Conservation (phyloP, 2,113 vertebrate genomes). For the Tachysurus fulvidraco region DNA sequence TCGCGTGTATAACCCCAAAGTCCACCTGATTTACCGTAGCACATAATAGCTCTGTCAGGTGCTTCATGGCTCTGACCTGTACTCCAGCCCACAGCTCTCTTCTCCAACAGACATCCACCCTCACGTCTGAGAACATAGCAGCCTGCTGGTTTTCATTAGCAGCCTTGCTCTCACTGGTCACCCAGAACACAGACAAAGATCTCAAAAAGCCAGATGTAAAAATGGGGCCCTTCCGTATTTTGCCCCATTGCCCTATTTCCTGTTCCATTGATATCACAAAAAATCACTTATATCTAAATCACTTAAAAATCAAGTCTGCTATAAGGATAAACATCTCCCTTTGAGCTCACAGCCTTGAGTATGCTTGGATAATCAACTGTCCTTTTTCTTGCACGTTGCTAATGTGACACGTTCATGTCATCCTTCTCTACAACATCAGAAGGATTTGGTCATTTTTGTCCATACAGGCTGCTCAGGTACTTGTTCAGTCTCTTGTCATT, state of each 20-base stretch:
- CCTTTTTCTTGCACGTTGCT: too few species aligned
- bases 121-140: background rate
- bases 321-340: background rate
- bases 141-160: slow-evolving; percentile 25
- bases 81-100: background rate
- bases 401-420: too few species aligned
- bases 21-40: background rate
- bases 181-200: background rate
- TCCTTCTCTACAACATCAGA: too few species aligned
- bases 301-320: background rate
- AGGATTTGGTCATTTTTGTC: too few species aligned
- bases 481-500: too few species aligned
- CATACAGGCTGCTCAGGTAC: too few species aligned
- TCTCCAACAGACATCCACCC: background rate
- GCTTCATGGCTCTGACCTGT: background rate
- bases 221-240: background rate
- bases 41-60: slow-evolving; percentile 2
- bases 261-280: background rate
- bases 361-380: too few species aligned
- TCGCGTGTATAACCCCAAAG: background rate
- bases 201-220: background rate
- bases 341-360: too few species aligned
- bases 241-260: background rate
- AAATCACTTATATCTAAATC: background rate
- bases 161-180: background rate